Percentiles rank a stretch among this genome's conserved stretches.
phyloP scores from a whole-genome alignment of 2,888 invertebrate genomes.

The Rhagium mordax region DNA sequence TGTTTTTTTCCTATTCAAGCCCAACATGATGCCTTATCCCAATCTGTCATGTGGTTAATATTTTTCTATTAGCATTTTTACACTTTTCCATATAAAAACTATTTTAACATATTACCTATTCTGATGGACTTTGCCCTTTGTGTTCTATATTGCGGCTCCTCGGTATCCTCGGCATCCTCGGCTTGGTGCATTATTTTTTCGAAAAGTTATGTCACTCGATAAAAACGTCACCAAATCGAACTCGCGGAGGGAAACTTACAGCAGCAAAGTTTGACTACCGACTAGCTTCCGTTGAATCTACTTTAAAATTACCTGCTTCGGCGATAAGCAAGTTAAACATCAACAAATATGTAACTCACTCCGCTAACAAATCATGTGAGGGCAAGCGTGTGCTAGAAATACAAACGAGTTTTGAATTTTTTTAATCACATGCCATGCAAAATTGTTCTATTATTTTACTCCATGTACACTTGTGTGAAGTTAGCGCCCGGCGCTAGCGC shows the following conservation, averaged over 20 bases:
- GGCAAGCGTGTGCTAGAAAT: conserved; percentile 9
- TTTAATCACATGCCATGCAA: neutral
- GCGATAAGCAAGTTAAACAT: conserved; percentile 24
- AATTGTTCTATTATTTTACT: neutral
- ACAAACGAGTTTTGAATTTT: neutral
- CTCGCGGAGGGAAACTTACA: neutral
- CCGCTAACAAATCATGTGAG: conserved; percentile 24
- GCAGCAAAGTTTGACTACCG: neutral
- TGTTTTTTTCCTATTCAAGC: too few relatives aligned
- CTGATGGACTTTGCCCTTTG: conserved; percentile 44
- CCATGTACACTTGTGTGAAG: too few relatives aligned
- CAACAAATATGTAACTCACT: conserved; percentile 7
- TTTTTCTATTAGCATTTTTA: too few relatives aligned
- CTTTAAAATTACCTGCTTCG: conserved; percentile 17
- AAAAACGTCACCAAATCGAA: neutral
- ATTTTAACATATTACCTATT: conserved; percentile 40
- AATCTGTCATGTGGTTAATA: too few relatives aligned
- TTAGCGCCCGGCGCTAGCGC: too few relatives aligned
- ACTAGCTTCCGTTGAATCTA: neutral
- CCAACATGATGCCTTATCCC: too few relatives aligned
- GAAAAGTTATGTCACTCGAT: neutral
- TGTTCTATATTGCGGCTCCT: conserved; percentile 33
- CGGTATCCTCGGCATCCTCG: conserved; percentile 27
- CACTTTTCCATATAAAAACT: neutral
- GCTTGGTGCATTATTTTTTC: conserved; percentile 28